Base-by-base conservation (phyloP, 2,113 vertebrate genomes). In the Paratilapia polleni region DNA sequence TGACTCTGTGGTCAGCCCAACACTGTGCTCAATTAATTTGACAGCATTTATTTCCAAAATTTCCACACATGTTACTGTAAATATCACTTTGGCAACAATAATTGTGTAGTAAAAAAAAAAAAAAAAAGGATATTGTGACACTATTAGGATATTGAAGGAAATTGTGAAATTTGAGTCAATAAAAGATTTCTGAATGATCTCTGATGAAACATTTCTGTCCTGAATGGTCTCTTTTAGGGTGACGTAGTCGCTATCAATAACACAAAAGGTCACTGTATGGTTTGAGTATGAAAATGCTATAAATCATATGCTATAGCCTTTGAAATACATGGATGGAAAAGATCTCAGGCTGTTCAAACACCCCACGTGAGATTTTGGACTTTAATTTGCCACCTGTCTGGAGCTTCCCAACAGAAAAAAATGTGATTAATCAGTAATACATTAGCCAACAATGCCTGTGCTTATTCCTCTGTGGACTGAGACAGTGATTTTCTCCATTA, bases 401-500 rank as follows among this genome's bases (percentile, higher is more conserved):
- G 36, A 64, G 47, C 77, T 31, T 83, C 74, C 58, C 74, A 87
- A 77, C 38, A 49, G 73, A 80, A 36, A 87, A 68, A 87, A 81
- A 84, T 86, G 34, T 76, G 87, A 90, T 85, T 80, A 66, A 78
- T 86, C 70, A 47, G 28, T 84, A 31, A 80, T 86, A 59, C 68
- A 49, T 26, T 80, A 43, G 59, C 78, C 68, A 88, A 81, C 68
- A 82, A 22, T 34, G 81, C 86, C 84, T 83, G 52, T 54, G 60
- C 77, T 82, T 85, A 83, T 78, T 79, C 85, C 83, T 78, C 60
- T 85, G 81, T 81, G 73, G 86, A 52, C 79, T 85, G 78, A 87
- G 76, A 58, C 83, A 88, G 85, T 74, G 28, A 58, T 91, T 90
- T 86, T 60, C 57, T 66, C 82, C 78, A 85, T 89, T 81, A 79